Conservation (phyloP, 2,797 vertebrate genomes). For the Thaleichthys pacificus region DNA sequence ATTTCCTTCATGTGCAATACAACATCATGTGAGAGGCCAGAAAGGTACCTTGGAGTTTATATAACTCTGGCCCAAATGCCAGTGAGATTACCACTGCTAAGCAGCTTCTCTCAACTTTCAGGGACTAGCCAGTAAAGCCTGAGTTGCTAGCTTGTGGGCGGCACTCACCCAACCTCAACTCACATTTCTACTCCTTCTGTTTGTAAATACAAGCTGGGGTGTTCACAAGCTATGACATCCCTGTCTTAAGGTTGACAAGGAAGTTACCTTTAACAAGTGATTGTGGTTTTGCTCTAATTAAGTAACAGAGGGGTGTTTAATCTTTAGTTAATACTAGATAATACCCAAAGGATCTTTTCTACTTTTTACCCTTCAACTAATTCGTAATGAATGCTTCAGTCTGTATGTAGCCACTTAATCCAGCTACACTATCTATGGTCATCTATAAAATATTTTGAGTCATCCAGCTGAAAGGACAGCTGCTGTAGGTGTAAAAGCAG, state of each 20-base stretch:
- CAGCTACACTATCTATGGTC: no score
- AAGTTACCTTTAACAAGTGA: neutral
- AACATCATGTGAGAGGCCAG: constrained; percentile 13
- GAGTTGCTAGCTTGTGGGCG: neutral
- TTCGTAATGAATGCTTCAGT: no score
- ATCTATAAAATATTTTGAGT: neutral
- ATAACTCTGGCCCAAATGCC: constrained; percentile 45
- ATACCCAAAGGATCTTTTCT: neutral
- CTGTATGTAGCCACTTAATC: no score
- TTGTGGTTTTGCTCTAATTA: neutral
- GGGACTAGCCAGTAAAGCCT: neutral
- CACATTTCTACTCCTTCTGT: constrained; percentile 15
- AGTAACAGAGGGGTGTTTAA: neutral
- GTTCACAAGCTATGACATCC: neutral
- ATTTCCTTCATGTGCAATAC: constrained; percentile 31
- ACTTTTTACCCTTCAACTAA: neutral
- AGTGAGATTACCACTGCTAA: constrained; percentile 62
- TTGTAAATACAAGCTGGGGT: constrained; percentile 33
- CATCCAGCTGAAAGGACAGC: neutral
- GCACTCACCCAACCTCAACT: neutral
- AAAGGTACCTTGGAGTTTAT: constrained; percentile 41
- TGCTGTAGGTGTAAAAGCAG: neutral
- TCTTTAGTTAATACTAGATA: neutral
- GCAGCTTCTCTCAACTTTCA: constrained; percentile 40
- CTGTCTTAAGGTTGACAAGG: neutral